Base-by-base conservation (phyloP, 2,888 invertebrate species). In the Lingula anatina region DNA sequence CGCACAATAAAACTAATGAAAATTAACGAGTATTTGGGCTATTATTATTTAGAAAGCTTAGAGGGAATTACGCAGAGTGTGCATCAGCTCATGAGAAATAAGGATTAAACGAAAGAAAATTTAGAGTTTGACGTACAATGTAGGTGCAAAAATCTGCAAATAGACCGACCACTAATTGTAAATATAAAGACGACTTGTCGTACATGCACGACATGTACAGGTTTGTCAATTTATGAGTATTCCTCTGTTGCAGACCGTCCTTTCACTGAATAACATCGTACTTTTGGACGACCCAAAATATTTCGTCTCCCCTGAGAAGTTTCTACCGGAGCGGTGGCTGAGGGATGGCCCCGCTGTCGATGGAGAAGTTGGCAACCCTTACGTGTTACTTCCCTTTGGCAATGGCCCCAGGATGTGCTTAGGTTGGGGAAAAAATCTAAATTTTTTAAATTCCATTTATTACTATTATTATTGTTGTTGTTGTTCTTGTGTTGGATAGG, bases 301-400 rank as follows among this genome's bases (percentile, higher is more conserved):
- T 58, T 88, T 85, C 63, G 79, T 83, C 0, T 77, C 80, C n/a
- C 79, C 86, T 5, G 65, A 78, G 0, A 80, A 84, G 49, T 90
- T 83, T 65, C 70, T 85, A 39, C 90, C 90, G 0, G 89, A 90
- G 68, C 78, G 91, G 40, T 91, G 90, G 90, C 65, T 87, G 56
- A 80, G 88, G 65, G 77, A 68, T 27, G 64, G 65, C 3, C 60
- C 60, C 5, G 60, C 59, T n/a, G n/a, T n/a, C n/a, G n/a, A n/a
- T n/a, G n/a, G n/a, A n/a, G 60, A 65, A 18, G 60, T 62, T 37
- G 68, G 73, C n/a, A 77, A 81, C 58, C 81, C 81, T 0, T 81
- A 76, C 57, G 60, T 81, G 2, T 65, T 81, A 38, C 74, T 75
- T 3, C 82, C 81, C 3, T 82, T 82, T 65, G 80, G 82, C 4